Conservation (phyloP, 2,888 invertebrate genomes). For the Leuctra nigra region DNA sequence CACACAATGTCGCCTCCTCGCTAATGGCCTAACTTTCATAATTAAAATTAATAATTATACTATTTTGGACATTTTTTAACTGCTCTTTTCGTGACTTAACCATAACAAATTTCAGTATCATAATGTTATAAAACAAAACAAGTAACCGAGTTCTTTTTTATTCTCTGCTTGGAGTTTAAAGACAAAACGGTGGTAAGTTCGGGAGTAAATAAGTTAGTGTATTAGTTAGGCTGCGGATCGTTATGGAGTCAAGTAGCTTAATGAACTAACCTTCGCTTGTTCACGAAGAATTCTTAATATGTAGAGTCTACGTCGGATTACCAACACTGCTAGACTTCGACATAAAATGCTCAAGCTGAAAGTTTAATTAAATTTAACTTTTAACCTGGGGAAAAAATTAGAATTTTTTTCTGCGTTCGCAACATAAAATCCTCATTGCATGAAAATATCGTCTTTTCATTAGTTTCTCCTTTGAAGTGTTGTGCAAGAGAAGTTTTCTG, state of each 20-base stretch:
- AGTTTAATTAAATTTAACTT: slow-evolving; percentile 14
- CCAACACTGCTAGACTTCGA: neutral
- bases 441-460: too few species aligned
- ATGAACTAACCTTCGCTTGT: neutral
- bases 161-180: neutral
- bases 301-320: slow-evolving; percentile 3
- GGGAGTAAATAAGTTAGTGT: neutral
- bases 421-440: slow-evolving; percentile 3
- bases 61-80: slow-evolving; percentile 16
- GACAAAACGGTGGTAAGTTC: neutral
- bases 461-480: too few species aligned
- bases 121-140: slow-evolving; percentile 5
- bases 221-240: neutral
- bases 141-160: neutral
- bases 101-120: slow-evolving; percentile 4
- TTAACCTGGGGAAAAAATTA: slow-evolving; percentile 3
- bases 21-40: slow-evolving; percentile 23
- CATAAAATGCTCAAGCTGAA: slow-evolving; percentile 5
- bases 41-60: slow-evolving; percentile 24
- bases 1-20: slow-evolving; percentile 24
- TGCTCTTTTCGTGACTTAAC: slow-evolving; percentile 1
- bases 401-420: neutral
- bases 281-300: slow-evolving; percentile 14
- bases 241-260: neutral
- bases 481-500: too few species aligned